phyloP scores from a whole-genome alignment of 53 echinoderm and acorn worm species.

The Paracentrotus lividus region DNA sequence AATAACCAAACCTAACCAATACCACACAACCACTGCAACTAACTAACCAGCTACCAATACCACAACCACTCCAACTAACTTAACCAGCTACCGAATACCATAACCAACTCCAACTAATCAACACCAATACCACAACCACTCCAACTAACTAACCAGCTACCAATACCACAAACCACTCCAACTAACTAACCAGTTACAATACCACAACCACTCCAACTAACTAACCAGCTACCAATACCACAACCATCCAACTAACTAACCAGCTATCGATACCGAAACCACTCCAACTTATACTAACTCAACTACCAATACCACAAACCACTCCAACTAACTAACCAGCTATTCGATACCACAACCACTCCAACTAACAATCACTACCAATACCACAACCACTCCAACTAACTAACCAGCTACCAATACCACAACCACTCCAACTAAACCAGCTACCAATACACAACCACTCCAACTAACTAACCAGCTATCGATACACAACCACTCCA shows the following conservation, averaged over 20 bases:
- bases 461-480: not conserved
- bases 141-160: not conserved
- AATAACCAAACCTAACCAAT: not conserved
- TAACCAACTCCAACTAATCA: not conserved
- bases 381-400: not conserved
- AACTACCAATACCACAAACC: not conserved
- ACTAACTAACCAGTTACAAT: not conserved
- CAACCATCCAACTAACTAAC: not conserved
- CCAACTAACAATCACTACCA: not conserved
- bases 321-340: not conserved
- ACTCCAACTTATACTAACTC: not conserved
- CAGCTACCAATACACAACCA: not conserved
- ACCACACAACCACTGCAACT: slow-evolving; percentile 21
- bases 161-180: not conserved
- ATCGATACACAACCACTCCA: not conserved
- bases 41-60: too few relatives aligned
- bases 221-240: too few relatives aligned
- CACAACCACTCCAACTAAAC: not conserved
- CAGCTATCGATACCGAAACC: not conserved
- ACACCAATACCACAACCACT: not conserved
- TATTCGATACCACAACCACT: not conserved
- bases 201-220: slow-evolving; percentile 21
- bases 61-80: not conserved
- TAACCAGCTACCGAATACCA: not conserved
- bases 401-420: too few relatives aligned